phyloP scores from a whole-genome alignment of 2,113 vertebrate species.

The Strix aluco region DNA sequence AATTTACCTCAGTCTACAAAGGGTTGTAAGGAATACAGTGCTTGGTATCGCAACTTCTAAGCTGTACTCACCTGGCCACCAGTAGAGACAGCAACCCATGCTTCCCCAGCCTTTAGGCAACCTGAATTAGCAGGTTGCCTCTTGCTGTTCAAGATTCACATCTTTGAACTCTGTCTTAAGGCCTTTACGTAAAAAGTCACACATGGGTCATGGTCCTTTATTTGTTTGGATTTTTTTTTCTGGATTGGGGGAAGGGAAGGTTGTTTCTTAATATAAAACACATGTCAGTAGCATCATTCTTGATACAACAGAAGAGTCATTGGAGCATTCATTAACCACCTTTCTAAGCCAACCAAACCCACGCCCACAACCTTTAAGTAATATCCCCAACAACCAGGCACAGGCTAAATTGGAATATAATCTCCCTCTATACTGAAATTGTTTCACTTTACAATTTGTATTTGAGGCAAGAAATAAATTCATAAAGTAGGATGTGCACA shows the following conservation, averaged over 20 bases:
- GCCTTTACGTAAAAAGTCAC: neutral
- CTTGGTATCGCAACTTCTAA: neutral
- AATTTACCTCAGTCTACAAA: neutral
- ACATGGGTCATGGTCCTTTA: neutral
- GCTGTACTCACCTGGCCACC: neutral
- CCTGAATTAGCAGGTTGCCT: neutral
- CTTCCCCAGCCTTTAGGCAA: neutral
- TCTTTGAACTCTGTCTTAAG: neutral
- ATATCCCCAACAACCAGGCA: neutral
- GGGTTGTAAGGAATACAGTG: neutral
- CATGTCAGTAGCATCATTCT: neutral
- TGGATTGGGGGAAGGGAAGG: neutral
- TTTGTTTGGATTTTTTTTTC: neutral
- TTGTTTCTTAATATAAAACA: neutral
- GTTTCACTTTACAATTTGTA: neutral
- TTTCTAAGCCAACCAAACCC: neutral
- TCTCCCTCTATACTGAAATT: neutral
- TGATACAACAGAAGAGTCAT: neutral
- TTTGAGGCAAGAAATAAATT: neutral
- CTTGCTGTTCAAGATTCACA: neutral
- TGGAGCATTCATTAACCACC: neutral
- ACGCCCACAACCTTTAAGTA: neutral
- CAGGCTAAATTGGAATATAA: neutral
- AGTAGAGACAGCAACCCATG: neutral
- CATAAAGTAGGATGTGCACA: neutral